Evolutionary conservation across 2,888 invertebrate genomes (phyloP).

Genomic region (Orthosia cruda): DNA sequence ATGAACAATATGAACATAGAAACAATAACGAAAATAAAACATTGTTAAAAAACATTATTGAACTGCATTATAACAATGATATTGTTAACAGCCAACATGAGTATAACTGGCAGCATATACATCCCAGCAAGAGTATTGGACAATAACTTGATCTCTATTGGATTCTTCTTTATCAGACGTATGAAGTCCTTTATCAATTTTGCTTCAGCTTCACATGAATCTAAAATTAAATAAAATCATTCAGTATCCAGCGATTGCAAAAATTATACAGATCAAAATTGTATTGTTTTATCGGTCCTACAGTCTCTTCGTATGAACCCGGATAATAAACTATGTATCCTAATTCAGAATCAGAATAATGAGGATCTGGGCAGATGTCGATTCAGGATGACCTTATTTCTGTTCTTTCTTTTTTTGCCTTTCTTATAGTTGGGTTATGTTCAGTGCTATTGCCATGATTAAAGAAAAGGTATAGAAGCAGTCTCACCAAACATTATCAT

Average conservation of each 20-base stretch:
- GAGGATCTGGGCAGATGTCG: too few relatives aligned
- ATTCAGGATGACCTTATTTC: too few relatives aligned
- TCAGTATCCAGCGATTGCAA: too few relatives aligned
- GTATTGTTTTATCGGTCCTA: too few relatives aligned
- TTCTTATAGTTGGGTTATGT: too few relatives aligned
- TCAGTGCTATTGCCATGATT: too few relatives aligned
- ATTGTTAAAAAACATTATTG: slow-evolving; percentile 32
- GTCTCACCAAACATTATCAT: slow-evolving; percentile 26
- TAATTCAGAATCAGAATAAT: too few relatives aligned
- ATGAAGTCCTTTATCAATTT: slow-evolving; percentile 41
- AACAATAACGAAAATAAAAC: not conserved
- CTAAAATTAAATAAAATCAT: slow-evolving; percentile 8
- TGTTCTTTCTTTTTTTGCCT: too few relatives aligned
- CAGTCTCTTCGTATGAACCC: too few relatives aligned
- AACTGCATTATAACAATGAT: slow-evolving; percentile 40
- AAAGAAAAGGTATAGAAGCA: not conserved
- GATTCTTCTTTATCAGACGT: slow-evolving; percentile 35
- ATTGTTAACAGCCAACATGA: slow-evolving; percentile 20
- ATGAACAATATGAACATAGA: too few relatives aligned
- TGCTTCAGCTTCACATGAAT: slow-evolving; percentile 14
- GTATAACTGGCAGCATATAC: slow-evolving; percentile 19
- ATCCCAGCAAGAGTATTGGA: slow-evolving; percentile 24
- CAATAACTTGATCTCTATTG: slow-evolving; percentile 30
- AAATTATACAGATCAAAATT: too few relatives aligned
- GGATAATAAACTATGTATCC: too few relatives aligned